phyloP scores from a whole-genome alignment of 1,140 invertebrate species.

The Eriosoma lanigerum region DNA sequence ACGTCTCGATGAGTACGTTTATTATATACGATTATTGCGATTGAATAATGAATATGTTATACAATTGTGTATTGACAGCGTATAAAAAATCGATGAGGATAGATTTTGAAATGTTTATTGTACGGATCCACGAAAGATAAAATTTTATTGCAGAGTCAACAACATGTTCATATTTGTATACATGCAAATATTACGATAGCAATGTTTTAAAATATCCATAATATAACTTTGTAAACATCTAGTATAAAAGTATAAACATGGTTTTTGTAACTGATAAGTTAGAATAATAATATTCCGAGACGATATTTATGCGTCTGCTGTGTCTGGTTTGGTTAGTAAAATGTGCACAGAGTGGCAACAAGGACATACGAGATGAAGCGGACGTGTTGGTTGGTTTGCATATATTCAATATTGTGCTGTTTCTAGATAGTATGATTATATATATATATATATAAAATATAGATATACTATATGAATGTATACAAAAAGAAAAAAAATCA shows the following conservation, averaged over 20 bases:
- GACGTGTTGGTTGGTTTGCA: constrained; percentile 33
- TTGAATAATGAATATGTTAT: too few relatives aligned
- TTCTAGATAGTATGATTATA: constrained; percentile 8
- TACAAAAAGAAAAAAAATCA: neutral
- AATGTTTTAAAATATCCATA: neutral
- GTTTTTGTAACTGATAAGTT: constrained; percentile 31
- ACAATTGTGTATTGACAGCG: neutral
- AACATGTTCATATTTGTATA: neutral
- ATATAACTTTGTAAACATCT: constrained; percentile 22
- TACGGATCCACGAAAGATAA: neutral
- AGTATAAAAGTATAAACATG: constrained; percentile 41
- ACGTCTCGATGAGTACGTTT: neutral
- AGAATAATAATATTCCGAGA: constrained; percentile 42
- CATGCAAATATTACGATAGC: neutral
- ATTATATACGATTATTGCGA: neutral
- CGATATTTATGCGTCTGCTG: constrained; percentile 49
- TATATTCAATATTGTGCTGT: constrained; percentile 24
- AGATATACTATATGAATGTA: neutral
- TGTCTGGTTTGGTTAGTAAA: constrained; percentile 43
- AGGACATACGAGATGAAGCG: constrained; percentile 33
- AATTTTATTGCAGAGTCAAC: constrained; percentile 18
- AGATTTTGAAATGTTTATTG: neutral
- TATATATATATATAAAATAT: neutral
- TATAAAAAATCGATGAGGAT: neutral
- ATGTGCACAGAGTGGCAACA: constrained; percentile 39